A percentile compares a stretch with the other conserved stretches of the same genome.
phyloP scores from a whole-genome alignment of 2,888 invertebrate species.

The Lypha dubia region DNA sequence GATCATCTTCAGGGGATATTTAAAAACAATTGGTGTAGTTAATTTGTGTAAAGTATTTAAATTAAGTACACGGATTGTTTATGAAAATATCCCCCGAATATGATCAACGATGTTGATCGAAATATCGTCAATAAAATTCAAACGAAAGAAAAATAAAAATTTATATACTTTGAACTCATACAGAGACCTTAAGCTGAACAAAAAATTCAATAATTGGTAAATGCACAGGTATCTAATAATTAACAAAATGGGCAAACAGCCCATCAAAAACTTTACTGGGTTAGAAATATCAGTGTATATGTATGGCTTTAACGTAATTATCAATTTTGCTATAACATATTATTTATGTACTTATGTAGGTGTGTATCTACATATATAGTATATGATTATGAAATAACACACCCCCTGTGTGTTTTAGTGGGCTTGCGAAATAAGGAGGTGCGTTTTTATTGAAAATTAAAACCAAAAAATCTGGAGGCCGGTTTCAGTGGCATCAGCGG shows the following conservation, averaged over 20 bases:
- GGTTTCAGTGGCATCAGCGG: slow-evolving; percentile 20
- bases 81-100: too few species aligned
- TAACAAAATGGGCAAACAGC: not conserved
- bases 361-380: not conserved
- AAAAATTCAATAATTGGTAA: too few species aligned
- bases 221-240: too few species aligned
- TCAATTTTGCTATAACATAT: not conserved
- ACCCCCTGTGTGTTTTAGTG: not conserved
- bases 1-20: too few species aligned
- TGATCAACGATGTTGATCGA: too few species aligned
- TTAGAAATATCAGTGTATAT: not conserved
- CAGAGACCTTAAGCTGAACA: too few species aligned
- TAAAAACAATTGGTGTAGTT: too few species aligned
- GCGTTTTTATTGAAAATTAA: not conserved
- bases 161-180: too few species aligned
- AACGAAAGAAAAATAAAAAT: too few species aligned
- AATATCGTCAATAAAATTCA: too few species aligned
- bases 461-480: not conserved
- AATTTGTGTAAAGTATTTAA: too few species aligned
- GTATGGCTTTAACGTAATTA: not conserved
- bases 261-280: not conserved
- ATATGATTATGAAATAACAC: slow-evolving; percentile 27
- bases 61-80: too few species aligned
- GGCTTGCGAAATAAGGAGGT: not conserved
- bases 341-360: not conserved